A percentile compares a stretch with the other conserved stretches of the same genome.
phyloP scores from a whole-genome alignment of 2,113 vertebrate species.

The Arvicanthis niloticus region DNA sequence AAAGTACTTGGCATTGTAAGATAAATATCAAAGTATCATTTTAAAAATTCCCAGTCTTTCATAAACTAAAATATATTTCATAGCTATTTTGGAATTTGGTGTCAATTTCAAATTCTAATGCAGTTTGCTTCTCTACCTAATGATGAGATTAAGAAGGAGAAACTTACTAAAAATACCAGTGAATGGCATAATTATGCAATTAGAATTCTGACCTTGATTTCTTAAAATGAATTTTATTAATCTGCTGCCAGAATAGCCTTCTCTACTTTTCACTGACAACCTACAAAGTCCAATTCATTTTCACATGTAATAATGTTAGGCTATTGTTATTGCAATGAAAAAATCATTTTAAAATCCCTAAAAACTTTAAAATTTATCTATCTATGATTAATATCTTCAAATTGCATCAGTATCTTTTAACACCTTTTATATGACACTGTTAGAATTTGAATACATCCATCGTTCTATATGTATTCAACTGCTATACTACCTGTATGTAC shows the following conservation, averaged over 20 bases:
- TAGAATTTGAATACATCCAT: background rate
- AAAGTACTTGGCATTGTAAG: background rate
- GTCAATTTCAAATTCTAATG: slow-evolving; percentile 26
- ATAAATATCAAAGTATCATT: background rate
- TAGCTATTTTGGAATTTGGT: background rate
- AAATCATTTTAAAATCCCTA: background rate
- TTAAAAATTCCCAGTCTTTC: slow-evolving; percentile 20
- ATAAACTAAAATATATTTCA: background rate
- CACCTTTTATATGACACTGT: background rate
- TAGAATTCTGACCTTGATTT: background rate
- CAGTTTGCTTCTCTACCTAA: background rate
- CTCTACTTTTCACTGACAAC: background rate
- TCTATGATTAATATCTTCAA: background rate
- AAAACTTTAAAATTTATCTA: background rate
- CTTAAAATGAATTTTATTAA: background rate
- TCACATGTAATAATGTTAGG: background rate
- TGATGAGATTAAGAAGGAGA: background rate
- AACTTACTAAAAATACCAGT: background rate
- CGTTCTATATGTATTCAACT: background rate
- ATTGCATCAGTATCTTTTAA: background rate
- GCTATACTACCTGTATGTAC: background rate
- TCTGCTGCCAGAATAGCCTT: background rate
- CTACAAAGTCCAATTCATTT: background rate
- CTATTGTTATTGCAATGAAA: background rate
- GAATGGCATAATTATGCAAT: background rate